Evolutionary conservation across 2,113 vertebrate species (phyloP).

Genomic region (Genyomyrus donnyi): DNA sequence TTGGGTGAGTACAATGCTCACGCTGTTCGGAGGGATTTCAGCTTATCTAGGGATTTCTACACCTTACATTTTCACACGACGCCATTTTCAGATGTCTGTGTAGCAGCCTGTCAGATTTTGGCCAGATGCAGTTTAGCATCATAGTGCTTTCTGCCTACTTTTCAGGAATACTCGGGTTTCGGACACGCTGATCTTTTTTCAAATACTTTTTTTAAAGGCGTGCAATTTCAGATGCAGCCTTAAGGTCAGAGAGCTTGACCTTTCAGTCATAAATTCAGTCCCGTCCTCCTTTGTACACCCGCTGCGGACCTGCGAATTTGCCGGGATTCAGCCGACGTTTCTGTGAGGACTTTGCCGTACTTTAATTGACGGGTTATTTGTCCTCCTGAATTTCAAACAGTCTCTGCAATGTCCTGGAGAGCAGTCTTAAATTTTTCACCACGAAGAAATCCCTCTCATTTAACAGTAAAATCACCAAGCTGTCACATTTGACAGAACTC

Average conservation of each 20-base stretch:
- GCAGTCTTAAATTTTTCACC: neutral
- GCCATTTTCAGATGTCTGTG: neutral
- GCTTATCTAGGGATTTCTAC: neutral
- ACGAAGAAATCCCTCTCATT: neutral
- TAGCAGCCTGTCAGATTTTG: neutral
- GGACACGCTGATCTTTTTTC: neutral
- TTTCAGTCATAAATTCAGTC: neutral
- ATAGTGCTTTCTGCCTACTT: neutral
- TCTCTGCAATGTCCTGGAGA: neutral
- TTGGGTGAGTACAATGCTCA: neutral
- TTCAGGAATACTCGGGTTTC: neutral
- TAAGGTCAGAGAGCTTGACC: neutral
- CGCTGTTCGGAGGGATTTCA: neutral
- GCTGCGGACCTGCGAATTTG: neutral
- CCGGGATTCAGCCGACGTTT: neutral
- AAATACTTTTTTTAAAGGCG: neutral
- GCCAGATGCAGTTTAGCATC: neutral
- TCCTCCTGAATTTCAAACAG: neutral
- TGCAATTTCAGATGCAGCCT: neutral
- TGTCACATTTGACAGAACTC: neutral
- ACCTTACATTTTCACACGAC: neutral
- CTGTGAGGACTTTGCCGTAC: neutral
- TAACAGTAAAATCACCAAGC: neutral
- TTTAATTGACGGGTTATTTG: constrained; percentile 4
- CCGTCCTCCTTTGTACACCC: too few species aligned